Evolutionary conservation across 2,888 invertebrate genomes (phyloP).

Genomic region (Ennomos fuscantarius): DNA sequence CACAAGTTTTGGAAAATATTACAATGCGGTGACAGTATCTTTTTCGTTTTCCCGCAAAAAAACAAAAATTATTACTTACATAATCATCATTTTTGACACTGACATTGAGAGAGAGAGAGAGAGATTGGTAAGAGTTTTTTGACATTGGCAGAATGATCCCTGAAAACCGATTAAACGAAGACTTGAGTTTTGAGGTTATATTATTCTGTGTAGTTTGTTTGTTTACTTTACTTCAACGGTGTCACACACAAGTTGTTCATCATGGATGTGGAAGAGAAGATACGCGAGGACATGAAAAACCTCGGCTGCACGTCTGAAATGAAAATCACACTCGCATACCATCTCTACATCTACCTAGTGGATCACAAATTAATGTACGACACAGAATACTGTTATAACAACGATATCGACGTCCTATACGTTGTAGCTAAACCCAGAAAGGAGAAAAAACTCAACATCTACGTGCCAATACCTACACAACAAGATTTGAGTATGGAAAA

Average conservation of each 20-base stretch:
- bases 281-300: conserved; percentile 74
- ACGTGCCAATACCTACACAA: conserved; percentile 70
- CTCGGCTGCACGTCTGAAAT: conserved; percentile 71
- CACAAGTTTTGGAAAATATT: no score
- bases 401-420: conserved; percentile 72
- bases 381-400: conserved; percentile 77
- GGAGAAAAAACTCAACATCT: conserved; percentile 72
- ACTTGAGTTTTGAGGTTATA: no score
- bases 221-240: no score
- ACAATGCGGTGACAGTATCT: no score
- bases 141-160: no score
- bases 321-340: conserved; percentile 72
- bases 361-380: conserved; percentile 81
- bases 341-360: conserved; percentile 73
- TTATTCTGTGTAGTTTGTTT: not conserved
- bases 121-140: no score
- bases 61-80: no score
- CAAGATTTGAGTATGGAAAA: conserved; percentile 64
- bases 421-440: conserved; percentile 72
- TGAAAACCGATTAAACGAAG: no score
- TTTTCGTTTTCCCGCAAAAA: no score
- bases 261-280: conserved; percentile 77
- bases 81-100: no score
- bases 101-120: no score
- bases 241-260: no score